These are phyloP conservation scores for Cygnus atratus DNA, from an alignment of 2,113 vertebrate species.

Conservation along the genomic window DNA sequence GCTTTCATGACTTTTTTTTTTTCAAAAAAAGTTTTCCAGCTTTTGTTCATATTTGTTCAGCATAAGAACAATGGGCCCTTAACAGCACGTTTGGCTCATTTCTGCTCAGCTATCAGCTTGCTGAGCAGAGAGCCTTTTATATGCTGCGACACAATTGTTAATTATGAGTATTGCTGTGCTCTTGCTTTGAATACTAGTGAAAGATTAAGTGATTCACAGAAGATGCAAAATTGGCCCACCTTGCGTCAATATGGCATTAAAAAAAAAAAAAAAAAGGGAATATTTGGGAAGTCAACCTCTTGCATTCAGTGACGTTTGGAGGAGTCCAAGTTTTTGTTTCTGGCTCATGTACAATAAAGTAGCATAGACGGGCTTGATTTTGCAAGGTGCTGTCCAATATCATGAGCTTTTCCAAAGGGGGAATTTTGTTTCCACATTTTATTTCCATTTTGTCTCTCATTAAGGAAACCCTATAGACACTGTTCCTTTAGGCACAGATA, in stretches of 20 bases:
- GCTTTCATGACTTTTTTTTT: not conserved
- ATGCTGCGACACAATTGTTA: not conserved
- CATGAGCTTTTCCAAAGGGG: not conserved
- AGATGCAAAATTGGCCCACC: not conserved
- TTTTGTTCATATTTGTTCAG: constrained; percentile 6
- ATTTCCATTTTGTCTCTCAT: not conserved
- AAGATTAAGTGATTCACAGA: not conserved
- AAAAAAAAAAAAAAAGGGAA: not conserved
- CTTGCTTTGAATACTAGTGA: not conserved
- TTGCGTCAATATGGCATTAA: not conserved
- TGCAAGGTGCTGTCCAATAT: not conserved
- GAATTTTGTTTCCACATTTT: not conserved
- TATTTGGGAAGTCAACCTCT: not conserved
- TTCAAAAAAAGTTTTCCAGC: not conserved
- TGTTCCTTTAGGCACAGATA: not conserved
- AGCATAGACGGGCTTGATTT: not conserved
- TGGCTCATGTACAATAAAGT: not conserved
- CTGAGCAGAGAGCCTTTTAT: not conserved
- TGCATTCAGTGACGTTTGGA: not conserved
- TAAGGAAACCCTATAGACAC: not conserved
- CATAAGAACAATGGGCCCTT: not conserved
- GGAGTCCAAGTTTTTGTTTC: not conserved
- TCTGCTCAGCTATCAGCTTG: constrained; percentile 5
- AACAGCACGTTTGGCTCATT: not conserved
- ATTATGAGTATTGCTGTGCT: not conserved